Evolutionary conservation across 1,140 invertebrate genomes (phyloP).

Genomic region (Pseudobourletiella spinata): DNA sequence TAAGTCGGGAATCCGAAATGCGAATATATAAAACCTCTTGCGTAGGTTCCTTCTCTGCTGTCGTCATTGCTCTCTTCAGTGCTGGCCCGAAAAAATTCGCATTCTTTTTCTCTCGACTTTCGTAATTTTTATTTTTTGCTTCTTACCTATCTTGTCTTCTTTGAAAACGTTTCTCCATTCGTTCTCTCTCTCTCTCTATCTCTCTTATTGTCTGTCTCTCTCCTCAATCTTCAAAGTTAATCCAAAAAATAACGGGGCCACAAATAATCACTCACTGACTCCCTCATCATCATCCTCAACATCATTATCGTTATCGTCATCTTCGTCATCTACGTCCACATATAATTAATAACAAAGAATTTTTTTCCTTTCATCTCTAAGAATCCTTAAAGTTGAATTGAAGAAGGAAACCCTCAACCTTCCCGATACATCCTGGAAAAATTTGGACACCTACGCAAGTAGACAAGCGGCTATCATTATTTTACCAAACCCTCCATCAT

Average conservation of each 20-base stretch:
- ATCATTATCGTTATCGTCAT: neutral
- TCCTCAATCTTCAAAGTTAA: neutral
- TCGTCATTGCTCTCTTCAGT: neutral
- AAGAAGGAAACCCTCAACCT: too few relatives aligned
- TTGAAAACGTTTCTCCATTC: neutral
- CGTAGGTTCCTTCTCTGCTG: conserved; percentile 7
- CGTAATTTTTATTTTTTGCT: neutral
- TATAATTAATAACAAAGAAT: too few relatives aligned
- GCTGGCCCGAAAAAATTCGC: neutral
- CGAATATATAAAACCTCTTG: conserved; percentile 4
- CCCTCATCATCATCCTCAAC: too few relatives aligned
- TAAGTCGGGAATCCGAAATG: conserved; percentile 1
- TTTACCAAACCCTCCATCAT: too few relatives aligned
- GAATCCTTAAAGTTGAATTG: too few relatives aligned
- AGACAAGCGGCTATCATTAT: too few relatives aligned
- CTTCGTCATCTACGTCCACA: too few relatives aligned
- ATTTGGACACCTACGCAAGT: too few relatives aligned
- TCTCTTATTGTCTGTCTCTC: neutral
- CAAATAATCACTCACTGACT: too few relatives aligned
- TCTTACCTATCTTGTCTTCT: neutral
- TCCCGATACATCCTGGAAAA: too few relatives aligned
- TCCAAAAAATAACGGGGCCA: too few relatives aligned
- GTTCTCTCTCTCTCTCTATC: neutral
- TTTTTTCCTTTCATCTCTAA: too few relatives aligned
- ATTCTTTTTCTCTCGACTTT: neutral